phyloP scores from a whole-genome alignment of 1,140 invertebrate genomes.

The Neodiprion virginianus region DNA sequence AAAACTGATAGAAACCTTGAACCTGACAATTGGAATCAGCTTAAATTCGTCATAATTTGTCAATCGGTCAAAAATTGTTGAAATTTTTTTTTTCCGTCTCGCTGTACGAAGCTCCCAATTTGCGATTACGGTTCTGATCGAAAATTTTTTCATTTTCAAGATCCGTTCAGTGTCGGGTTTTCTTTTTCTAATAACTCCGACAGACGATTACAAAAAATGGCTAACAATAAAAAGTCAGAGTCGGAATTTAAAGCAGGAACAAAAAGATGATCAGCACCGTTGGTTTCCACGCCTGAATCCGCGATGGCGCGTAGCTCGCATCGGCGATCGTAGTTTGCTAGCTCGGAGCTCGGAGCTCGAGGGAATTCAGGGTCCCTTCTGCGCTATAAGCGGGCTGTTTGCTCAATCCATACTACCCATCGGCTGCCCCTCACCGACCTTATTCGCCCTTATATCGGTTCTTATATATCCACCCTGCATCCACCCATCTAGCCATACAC shows the following conservation, averaged over 20 bases:
- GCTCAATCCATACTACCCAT: conserved; percentile 35
- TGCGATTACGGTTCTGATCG: too few species aligned
- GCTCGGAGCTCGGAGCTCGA: conserved; percentile 20
- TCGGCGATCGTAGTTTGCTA: neutral
- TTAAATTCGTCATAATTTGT: too few species aligned
- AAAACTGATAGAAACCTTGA: too few species aligned
- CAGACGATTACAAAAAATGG: neutral
- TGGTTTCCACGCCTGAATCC: conserved; percentile 19
- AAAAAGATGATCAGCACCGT: conserved; percentile 19
- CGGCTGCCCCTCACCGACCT: conserved; percentile 7
- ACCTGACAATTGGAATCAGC: too few species aligned
- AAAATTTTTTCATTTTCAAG: too few species aligned
- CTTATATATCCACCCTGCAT: conserved; percentile 8
- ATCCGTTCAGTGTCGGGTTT: too few species aligned
- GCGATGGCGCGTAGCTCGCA: conserved; percentile 27
- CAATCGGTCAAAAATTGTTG: too few species aligned
- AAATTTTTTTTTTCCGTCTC: too few species aligned
- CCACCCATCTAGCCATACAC: neutral
- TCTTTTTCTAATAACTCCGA: too few species aligned
- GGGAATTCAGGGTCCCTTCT: conserved; percentile 35
- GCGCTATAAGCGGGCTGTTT: conserved; percentile 36
- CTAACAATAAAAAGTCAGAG: neutral
- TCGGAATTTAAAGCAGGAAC: conserved; percentile 17
- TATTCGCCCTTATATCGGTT: conserved; percentile 21
- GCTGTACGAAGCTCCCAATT: too few species aligned